These are phyloP conservation scores for Choreutis nemorana DNA, from an alignment of 2,888 invertebrate genomes.

Conservation along the genomic window DNA sequence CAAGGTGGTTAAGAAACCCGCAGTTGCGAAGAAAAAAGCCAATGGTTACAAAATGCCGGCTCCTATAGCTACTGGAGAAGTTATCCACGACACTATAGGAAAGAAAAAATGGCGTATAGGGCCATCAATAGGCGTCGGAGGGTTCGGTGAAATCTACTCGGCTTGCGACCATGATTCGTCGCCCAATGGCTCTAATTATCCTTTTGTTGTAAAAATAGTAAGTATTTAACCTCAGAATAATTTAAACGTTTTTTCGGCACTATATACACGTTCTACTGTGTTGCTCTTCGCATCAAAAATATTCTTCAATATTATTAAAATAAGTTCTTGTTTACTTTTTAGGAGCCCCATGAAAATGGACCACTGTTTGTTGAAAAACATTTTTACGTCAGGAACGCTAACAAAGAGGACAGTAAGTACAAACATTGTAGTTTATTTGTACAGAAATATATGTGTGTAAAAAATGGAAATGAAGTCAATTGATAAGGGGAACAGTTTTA, in stretches of 20 bases:
- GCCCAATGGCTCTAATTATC: slow-evolving; percentile 60
- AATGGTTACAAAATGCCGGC: slow-evolving; percentile 70
- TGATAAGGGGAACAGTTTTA: no score
- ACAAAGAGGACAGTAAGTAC: slow-evolving; percentile 72
- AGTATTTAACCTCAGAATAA: slow-evolving; percentile 28
- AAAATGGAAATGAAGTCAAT: neutral
- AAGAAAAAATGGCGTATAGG: slow-evolving; percentile 89
- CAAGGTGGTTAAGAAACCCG: slow-evolving; percentile 39
- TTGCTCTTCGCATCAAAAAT: no score
- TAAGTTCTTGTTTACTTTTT: neutral
- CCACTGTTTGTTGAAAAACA: slow-evolving; percentile 94
- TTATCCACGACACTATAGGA: slow-evolving; percentile 73
- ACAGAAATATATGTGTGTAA: no score
- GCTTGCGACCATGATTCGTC: slow-evolving; percentile 70
- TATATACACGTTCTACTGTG: neutral
- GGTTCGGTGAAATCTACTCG: slow-evolving; percentile 93
- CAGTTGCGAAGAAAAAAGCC: slow-evolving; percentile 39
- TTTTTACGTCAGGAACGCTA: slow-evolving; percentile 84
- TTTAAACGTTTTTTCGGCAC: neutral
- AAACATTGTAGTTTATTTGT: neutral
- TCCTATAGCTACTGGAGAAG: slow-evolving; percentile 76
- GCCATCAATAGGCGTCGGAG: slow-evolving; percentile 87
- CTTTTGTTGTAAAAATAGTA: slow-evolving; percentile 83
- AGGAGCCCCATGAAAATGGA: slow-evolving; percentile 93
- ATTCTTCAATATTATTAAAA: neutral